Conservation (phyloP, 2,888 invertebrate species). For the Hecatera dysodea region DNA sequence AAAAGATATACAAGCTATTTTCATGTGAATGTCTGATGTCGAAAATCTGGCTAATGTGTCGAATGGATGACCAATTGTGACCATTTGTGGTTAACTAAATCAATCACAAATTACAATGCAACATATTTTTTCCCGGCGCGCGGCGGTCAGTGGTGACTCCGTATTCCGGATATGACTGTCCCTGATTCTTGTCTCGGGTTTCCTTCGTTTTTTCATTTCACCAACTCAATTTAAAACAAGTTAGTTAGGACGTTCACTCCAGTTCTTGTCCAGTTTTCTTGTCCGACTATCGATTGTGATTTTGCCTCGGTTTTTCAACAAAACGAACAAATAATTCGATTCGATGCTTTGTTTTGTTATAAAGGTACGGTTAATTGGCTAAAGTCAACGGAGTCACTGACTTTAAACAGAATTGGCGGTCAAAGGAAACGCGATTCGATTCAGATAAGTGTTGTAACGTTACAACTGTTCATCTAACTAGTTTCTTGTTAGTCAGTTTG, state of each 20-base stretch:
- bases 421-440: slow-evolving; percentile 74
- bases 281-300: slow-evolving; percentile 61
- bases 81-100: slow-evolving; percentile 81
- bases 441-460: slow-evolving; percentile 66
- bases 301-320: slow-evolving; percentile 65
- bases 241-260: slow-evolving; percentile 79
- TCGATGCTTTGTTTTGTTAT: slow-evolving; percentile 69
- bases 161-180: slow-evolving; percentile 82
- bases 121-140: slow-evolving; percentile 66
- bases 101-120: slow-evolving; percentile 72
- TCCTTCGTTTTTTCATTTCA: slow-evolving; percentile 75
- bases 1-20: slow-evolving; percentile 33
- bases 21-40: slow-evolving; percentile 32
- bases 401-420: slow-evolving; percentile 68
- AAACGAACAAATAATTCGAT: slow-evolving; percentile 71
- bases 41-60: slow-evolving; percentile 59
- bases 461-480: slow-evolving; percentile 66
- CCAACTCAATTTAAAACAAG: slow-evolving; percentile 84
- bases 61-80: slow-evolving; percentile 72
- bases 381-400: slow-evolving; percentile 72
- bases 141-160: slow-evolving; percentile 66
- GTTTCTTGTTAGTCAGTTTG: slow-evolving; percentile 62
- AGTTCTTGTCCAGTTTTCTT: slow-evolving; percentile 71
- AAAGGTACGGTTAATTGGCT: slow-evolving; percentile 74
- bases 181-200: slow-evolving; percentile 65